Conservation (phyloP, 2,797 vertebrate genomes). For the Bradypodion ventrale region DNA sequence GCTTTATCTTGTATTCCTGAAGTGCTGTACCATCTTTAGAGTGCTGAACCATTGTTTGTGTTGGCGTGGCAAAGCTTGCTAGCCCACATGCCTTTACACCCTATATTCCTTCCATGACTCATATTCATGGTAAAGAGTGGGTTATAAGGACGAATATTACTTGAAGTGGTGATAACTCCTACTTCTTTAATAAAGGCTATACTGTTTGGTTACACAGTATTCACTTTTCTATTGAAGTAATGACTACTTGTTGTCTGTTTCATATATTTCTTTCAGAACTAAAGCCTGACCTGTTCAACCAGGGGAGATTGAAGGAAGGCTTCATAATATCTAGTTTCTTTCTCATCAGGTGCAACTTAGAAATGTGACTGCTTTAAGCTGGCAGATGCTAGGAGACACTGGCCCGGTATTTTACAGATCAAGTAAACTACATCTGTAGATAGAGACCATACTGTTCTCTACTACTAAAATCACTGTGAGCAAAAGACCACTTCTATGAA, state of each 20-base stretch:
- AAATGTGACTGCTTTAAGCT: neutral
- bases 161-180: neutral
- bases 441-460: neutral
- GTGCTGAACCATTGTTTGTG: neutral
- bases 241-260: neutral
- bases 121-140: slow-evolving; percentile 12
- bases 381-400: neutral
- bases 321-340: neutral
- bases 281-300: slow-evolving; percentile 6
- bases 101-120: neutral
- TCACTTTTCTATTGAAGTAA: neutral
- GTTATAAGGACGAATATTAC: slow-evolving; percentile 13
- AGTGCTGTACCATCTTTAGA: neutral
- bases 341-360: neutral
- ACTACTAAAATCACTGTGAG: neutral
- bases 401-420: no score
- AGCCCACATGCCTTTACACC: neutral
- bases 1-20: neutral
- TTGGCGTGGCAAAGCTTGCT: neutral
- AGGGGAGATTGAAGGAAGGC: fast-evolving
- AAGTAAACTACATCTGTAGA: neutral
- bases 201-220: slow-evolving; percentile 22
- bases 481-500: neutral
- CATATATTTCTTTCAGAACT: neutral
- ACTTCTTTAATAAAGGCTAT: neutral